Evolutionary conservation across 2,113 vertebrate species (phyloP), one percentile per base, ranked within the genome.

Genomic region (Herpetotheres cachinnans): DNA sequence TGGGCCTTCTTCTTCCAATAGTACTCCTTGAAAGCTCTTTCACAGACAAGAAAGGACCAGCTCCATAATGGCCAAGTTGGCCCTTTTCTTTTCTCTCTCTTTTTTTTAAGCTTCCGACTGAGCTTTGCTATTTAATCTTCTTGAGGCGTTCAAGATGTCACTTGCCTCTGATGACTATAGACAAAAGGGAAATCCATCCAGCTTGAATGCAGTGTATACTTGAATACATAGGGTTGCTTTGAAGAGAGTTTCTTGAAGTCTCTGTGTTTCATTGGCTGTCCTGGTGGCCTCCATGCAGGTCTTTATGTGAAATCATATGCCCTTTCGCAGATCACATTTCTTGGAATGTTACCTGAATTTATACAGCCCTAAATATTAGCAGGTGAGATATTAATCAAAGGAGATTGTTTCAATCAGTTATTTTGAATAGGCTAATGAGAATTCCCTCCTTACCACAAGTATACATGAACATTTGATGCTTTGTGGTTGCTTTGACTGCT

Each of bases 101-200:
- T 96, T 97, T 98, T 98, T 97, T 97, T 94, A 97, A 98, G 98
- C 98, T 99, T 98, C 99, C 98, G 98, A 98, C 98, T 86, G 98
- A 98, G 99, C 98, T 98, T 97, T 98, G 98, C 98, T 98, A 99
- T 99, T 99, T 99, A 99, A 99, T 99, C 99, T 99, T 99, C 98
- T 98, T 98, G 98, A 99, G 98, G 98, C 98, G 98, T 99, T 99
- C 98, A 98, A 98, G 98, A 99, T 99, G 99, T 99, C 99, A 99
- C 98, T 99, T 98, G 98, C 98, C 98, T 99, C 98, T 99, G 98
- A 98, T 98, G 98, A 98, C 98, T 97, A 97, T 94, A 98, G 98
- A 99, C 98, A 98, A 99, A 98, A 98, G 98, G 95, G 97, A 98
- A 98, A 99, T 98, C 98, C 98, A 97, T 97, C 97, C 97, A 97